Evolutionary conservation across 2,113 vertebrate genomes (phyloP).

Genomic region (Macquaria australasica): DNA sequence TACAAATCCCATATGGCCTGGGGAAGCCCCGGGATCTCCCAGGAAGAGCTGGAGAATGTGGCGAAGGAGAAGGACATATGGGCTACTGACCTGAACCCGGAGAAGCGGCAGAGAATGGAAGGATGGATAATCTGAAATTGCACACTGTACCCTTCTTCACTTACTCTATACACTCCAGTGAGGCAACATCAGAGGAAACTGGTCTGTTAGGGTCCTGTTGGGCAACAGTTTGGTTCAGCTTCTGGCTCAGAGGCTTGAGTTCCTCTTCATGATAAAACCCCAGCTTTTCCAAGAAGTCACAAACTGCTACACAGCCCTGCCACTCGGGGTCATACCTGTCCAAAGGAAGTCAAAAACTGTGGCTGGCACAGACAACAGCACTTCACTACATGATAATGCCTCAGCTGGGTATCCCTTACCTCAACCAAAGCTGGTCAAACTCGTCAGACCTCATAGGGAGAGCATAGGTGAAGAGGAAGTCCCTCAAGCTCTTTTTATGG

Average conservation of each 20-base stretch:
- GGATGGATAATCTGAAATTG: neutral
- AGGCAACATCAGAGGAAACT: neutral
- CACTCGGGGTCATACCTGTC: constrained; percentile 82
- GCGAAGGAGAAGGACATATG: neutral
- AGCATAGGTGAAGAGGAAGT: constrained; percentile 76
- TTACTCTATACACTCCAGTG: constrained; percentile 14
- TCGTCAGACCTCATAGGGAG: constrained; percentile 82
- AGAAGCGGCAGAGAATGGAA: neutral
- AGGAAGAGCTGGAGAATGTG: neutral
- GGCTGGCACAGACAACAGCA: neutral
- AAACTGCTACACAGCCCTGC: constrained; percentile 78
- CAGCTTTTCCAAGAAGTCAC: constrained; percentile 83
- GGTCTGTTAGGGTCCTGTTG: neutral
- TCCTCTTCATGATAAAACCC: constrained; percentile 36
- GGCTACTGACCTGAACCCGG: neutral
- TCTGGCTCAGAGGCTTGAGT: neutral
- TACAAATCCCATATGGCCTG: neutral
- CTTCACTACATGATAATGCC: neutral
- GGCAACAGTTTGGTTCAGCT: neutral
- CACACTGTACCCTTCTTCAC: neutral
- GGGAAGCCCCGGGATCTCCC: neutral
- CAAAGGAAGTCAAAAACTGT: neutral
- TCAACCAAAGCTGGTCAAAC: constrained; percentile 86
- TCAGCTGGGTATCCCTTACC: constrained; percentile 66
- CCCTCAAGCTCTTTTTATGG: constrained; percentile 79